Conservation (phyloP, 1,140 invertebrate genomes). For the Euglossa dilemma region DNA sequence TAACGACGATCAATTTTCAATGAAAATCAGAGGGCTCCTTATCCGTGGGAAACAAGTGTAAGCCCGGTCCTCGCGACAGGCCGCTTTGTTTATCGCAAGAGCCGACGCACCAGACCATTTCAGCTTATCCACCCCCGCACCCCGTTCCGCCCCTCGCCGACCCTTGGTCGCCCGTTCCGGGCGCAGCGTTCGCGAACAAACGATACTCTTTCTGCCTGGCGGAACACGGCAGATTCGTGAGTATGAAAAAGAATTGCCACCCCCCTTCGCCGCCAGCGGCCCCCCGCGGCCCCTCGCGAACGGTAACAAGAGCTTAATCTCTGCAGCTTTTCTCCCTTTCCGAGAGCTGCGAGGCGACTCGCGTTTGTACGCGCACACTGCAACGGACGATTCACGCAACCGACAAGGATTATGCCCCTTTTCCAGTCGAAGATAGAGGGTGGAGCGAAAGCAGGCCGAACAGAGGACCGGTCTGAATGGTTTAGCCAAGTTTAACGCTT, state of each 20-base stretch:
- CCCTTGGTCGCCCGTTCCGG: not conserved
- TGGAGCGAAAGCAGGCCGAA: not conserved
- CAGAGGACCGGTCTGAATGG: not conserved
- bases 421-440: conserved; percentile 15
- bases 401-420: conserved; percentile 34
- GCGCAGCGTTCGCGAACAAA: conserved; percentile 25
- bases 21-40: conserved; percentile 22
- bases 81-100: conserved; percentile 42
- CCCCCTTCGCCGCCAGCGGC: no score
- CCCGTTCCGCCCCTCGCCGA: not conserved
- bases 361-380: not conserved
- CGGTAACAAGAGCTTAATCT: conserved; percentile 63
- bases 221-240: conserved; percentile 37
- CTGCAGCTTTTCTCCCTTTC: conserved; percentile 47
- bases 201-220: conserved; percentile 51
- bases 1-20: conserved; percentile 26
- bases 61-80: conserved; percentile 16
- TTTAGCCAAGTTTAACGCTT: conserved; percentile 10
- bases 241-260: conserved; percentile 53
- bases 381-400: conserved; percentile 26
- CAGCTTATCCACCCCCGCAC: conserved; percentile 41
- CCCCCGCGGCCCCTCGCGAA: no score
- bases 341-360: conserved; percentile 24
- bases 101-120: conserved; percentile 42
- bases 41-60: conserved; percentile 22